These are phyloP conservation scores for Charina bottae DNA, from an alignment of 2,113 vertebrate species.

Conservation along the genomic window DNA sequence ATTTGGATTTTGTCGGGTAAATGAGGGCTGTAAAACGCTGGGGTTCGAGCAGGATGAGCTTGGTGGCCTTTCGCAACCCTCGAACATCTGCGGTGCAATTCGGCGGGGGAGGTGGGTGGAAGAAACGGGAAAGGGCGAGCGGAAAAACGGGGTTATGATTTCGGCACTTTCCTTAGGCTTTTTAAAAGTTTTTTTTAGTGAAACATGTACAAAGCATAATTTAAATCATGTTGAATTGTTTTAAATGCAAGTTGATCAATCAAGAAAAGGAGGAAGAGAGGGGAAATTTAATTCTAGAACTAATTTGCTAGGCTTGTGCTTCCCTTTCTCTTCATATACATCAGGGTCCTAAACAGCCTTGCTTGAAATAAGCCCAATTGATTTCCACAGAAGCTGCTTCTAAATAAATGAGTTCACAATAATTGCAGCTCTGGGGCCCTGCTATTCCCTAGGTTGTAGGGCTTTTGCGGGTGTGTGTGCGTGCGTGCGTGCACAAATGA, in stretches of 20 bases:
- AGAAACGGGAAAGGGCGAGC: neutral
- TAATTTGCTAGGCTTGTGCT: neutral
- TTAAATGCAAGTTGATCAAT: neutral
- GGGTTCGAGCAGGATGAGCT: constrained; percentile 17
- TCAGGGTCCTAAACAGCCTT: neutral
- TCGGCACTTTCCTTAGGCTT: neutral
- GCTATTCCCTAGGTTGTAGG: neutral
- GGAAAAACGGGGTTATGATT: neutral
- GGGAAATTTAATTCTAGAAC: neutral
- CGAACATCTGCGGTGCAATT: neutral
- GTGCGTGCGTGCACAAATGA: neutral
- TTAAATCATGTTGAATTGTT: neutral
- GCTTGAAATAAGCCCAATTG: neutral
- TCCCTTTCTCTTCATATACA: neutral
- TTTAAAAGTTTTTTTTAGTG: neutral
- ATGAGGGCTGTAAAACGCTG: neutral
- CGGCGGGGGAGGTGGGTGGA: neutral
- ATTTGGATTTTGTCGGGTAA: neutral
- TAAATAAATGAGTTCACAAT: neutral
- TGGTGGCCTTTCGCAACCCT: neutral
- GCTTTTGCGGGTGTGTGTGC: neutral
- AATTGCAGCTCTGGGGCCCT: neutral
- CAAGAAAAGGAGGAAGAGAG: neutral
- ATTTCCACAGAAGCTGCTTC: neutral
- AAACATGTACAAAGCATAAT: neutral